phyloP scores from a whole-genome alignment of 2,113 vertebrate genomes.

The Dinomys branickii region DNA sequence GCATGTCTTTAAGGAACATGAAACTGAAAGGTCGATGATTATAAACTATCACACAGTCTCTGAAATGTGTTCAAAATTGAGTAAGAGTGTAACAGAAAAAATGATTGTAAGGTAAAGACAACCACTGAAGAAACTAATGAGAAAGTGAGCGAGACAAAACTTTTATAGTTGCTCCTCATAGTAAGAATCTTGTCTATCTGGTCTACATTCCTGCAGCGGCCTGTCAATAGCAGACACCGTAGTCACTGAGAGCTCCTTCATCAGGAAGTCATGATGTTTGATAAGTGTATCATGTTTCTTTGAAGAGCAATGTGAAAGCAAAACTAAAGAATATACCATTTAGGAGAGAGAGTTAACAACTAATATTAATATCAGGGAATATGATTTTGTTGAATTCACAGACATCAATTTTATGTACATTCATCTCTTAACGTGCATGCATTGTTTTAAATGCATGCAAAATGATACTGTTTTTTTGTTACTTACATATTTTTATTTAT shows the following conservation, averaged over 20 bases:
- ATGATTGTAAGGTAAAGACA: not conserved
- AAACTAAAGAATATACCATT: not conserved
- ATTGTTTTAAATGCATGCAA: not conserved
- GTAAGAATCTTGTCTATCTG: not conserved
- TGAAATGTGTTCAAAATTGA: not conserved
- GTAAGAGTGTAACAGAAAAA: not conserved
- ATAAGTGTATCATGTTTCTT: not conserved
- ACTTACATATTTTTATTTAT: not conserved
- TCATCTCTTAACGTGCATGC: not conserved
- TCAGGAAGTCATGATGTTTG: not conserved
- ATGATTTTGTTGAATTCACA: not conserved
- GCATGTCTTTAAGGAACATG: not conserved
- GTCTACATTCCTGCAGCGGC: not conserved
- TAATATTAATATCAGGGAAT: not conserved
- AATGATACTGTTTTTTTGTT: not conserved
- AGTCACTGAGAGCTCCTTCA: not conserved
- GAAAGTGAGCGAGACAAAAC: not conserved
- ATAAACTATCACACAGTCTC: not conserved
- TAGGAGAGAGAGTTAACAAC: not conserved
- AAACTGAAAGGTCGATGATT: not conserved
- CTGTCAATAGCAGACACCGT: not conserved
- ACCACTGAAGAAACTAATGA: not conserved
- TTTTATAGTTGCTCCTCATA: not conserved
- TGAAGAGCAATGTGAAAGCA: not conserved
- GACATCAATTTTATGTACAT: not conserved